These are phyloP conservation scores for Atractosteus spatula DNA, from an alignment of 2,113 vertebrate species.

Conservation along the genomic window DNA sequence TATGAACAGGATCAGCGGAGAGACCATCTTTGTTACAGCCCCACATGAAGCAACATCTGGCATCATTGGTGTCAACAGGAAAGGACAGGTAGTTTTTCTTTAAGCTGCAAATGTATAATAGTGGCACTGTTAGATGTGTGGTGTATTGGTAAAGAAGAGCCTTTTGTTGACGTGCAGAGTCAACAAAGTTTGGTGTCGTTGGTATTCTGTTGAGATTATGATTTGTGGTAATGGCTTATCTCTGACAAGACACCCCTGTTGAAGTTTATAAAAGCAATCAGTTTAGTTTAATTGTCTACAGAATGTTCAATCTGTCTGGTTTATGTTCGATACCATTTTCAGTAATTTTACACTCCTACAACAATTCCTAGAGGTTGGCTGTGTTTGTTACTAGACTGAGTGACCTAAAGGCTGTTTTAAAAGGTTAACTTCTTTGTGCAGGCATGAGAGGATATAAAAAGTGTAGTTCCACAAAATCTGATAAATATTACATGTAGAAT, in stretches of 20 bases:
- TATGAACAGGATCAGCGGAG: constrained; percentile 97
- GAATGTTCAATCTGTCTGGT: neutral
- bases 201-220: neutral
- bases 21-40: constrained; percentile 97
- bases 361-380: neutral
- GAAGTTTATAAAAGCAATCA: too few relatives aligned
- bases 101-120: too few relatives aligned
- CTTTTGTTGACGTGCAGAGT: too few relatives aligned
- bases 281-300: too few relatives aligned
- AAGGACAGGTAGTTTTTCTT: constrained; percentile 81
- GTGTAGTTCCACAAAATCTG: too few relatives aligned
- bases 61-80: constrained; percentile 97
- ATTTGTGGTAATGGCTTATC: neutral
- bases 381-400: neutral
- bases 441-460: too few relatives aligned
- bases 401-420: too few relatives aligned
- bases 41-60: constrained; percentile 95
- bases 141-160: too few relatives aligned
- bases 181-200: too few relatives aligned
- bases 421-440: too few relatives aligned
- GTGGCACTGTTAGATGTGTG: too few relatives aligned
- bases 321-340: neutral
- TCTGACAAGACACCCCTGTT: neutral
- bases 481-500: too few relatives aligned
- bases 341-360: neutral